These are phyloP conservation scores for Bagarius yarrelli DNA, from an alignment of 2,113 vertebrate genomes.

Conservation along the genomic window DNA sequence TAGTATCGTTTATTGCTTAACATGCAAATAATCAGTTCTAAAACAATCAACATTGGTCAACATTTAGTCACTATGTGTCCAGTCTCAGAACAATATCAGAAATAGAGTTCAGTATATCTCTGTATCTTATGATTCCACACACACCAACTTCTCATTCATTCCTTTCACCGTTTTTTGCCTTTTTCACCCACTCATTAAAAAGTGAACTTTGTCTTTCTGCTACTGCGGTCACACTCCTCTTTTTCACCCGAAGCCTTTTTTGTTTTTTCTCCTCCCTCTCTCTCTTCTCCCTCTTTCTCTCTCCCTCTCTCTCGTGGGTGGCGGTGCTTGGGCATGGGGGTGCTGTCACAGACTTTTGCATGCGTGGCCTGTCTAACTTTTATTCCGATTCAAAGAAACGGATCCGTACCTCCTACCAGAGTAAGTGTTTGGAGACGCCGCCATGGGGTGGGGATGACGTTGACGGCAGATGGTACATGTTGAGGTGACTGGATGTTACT, in stretches of 20 bases:
- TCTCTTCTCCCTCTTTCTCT: constrained; percentile 70
- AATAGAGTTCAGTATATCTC: constrained; percentile 10
- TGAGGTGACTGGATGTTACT: constrained; percentile 32
- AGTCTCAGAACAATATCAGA: constrained; percentile 1
- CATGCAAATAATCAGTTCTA: too few species aligned
- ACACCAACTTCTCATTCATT: constrained; percentile 56
- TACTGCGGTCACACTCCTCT: constrained; percentile 31
- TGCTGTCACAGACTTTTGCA: constrained; percentile 97
- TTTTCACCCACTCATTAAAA: constrained; percentile 20
- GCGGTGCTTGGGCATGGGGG: constrained; percentile 92
- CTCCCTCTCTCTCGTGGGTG: constrained; percentile 78
- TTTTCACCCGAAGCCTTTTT: constrained; percentile 36
- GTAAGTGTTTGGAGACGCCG: constrained; percentile 80
- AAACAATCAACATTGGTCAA: too few species aligned
- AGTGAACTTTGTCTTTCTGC: constrained; percentile 37
- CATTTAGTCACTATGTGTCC: background rate
- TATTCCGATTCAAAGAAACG: constrained; percentile 99
- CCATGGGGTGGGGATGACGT: constrained; percentile 37
- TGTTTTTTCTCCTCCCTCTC: constrained; percentile 22
- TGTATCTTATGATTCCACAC: background rate
- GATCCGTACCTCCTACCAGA: constrained; percentile 99
- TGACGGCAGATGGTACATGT: background rate
- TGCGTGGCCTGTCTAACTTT: constrained; percentile 99
- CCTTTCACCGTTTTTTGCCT: constrained; percentile 56
- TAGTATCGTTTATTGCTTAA: too few species aligned